Conservation (phyloP, 1,140 invertebrate species). For the Pseudomyrmex cubaensis region DNA sequence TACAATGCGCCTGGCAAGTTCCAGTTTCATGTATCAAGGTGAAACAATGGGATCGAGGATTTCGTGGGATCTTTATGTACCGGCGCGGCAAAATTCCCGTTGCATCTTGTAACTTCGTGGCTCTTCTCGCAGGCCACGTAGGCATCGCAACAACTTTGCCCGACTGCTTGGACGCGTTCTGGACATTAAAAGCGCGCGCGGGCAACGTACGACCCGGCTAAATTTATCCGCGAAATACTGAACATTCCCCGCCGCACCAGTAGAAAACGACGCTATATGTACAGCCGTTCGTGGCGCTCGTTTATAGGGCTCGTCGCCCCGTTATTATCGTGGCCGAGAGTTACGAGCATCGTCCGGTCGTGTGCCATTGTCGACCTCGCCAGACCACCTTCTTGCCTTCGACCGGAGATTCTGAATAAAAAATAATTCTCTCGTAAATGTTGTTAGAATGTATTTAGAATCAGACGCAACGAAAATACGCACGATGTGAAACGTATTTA, state of each 20-base stretch:
- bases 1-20: conserved; percentile 59
- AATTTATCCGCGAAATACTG: conserved; percentile 77
- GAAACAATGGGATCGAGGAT: conserved; percentile 57
- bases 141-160: conserved; percentile 38
- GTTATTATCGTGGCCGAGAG: conserved; percentile 44
- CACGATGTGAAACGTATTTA: background rate
- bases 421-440: conserved; percentile 2
- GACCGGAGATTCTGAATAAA: background rate
- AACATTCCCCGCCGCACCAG: conserved; percentile 64
- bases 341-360: conserved; percentile 56
- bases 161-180: conserved; percentile 58
- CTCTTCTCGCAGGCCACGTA: background rate
- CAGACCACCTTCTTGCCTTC: conserved; percentile 3
- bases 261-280: conserved; percentile 38
- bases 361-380: conserved; percentile 34
- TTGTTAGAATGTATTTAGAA: background rate
- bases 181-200: conserved; percentile 72
- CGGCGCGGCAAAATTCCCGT: conserved; percentile 53
- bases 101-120: conserved; percentile 34
- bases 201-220: conserved; percentile 67
- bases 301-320: conserved; percentile 50
- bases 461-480: background rate
- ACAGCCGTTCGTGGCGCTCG: conserved; percentile 44
- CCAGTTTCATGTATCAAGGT: conserved; percentile 59
- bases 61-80: conserved; percentile 53